Evolutionary conservation across 2,888 invertebrate genomes (phyloP).

Genomic region (Argyresthia albistria): DNA sequence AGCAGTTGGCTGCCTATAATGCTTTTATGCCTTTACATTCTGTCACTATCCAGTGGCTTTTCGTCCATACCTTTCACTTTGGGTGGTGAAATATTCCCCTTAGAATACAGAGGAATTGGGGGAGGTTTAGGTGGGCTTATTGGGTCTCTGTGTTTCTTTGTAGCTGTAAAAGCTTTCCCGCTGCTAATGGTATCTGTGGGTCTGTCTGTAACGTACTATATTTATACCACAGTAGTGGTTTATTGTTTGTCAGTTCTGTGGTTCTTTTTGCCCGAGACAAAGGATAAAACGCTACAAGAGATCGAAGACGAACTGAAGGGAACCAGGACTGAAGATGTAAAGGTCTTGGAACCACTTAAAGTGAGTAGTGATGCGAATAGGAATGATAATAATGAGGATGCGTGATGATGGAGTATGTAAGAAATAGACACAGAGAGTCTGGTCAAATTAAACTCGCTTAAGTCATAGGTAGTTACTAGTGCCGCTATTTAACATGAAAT

Average conservation of each 20-base stretch:
- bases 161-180: constrained; percentile 77
- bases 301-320: constrained; percentile 73
- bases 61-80: constrained; percentile 80
- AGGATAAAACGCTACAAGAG: constrained; percentile 75
- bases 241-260: constrained; percentile 65
- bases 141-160: constrained; percentile 75
- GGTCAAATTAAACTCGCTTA: too few species aligned
- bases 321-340: background rate
- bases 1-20: constrained; percentile 63
- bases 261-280: constrained; percentile 77
- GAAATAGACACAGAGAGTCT: too few species aligned
- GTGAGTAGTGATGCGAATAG: background rate
- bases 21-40: constrained; percentile 68
- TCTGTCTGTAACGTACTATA: constrained; percentile 67
- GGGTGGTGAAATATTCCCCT: constrained; percentile 79
- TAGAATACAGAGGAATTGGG: constrained; percentile 74
- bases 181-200: constrained; percentile 64
- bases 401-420: too few species aligned
- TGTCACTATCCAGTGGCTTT: constrained; percentile 72
- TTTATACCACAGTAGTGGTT: constrained; percentile 71
- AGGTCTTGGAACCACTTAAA: constrained; percentile 1
- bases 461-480: too few species aligned
- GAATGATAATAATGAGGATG: background rate
- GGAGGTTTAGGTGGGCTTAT: constrained; percentile 76
- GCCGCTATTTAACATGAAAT: too few species aligned